phyloP scores from a whole-genome alignment of 2,888 invertebrate species.

The Orthosia incerta region DNA sequence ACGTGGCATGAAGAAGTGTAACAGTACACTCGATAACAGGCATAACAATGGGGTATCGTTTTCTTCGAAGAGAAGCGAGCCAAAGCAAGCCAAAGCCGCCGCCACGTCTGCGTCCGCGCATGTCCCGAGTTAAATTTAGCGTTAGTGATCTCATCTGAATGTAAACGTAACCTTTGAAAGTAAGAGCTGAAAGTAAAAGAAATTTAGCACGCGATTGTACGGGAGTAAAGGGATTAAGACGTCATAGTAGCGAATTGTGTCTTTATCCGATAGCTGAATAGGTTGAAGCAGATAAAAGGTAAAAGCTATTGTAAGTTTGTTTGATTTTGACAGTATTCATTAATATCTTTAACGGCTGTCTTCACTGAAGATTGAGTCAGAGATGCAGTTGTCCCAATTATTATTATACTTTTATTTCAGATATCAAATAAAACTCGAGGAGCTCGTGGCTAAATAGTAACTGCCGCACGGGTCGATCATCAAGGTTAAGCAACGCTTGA shows the following conservation, averaged over 20 bases:
- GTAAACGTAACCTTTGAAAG: conserved; percentile 75
- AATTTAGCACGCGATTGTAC: conserved; percentile 54
- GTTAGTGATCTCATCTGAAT: conserved; percentile 87
- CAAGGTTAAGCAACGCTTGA: no score
- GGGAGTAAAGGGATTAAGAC: conserved; percentile 52
- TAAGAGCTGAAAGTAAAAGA: conserved; percentile 76
- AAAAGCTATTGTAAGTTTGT: no score
- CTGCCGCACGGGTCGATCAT: no score
- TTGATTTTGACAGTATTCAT: no score
- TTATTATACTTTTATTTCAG: no score
- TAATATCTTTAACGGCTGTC: no score
- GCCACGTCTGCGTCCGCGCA: conserved; percentile 77
- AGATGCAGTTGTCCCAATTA: no score
- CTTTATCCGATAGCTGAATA: background rate
- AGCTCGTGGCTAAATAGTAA: no score
- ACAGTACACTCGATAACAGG: conserved; percentile 86
- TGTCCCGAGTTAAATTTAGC: conserved; percentile 88
- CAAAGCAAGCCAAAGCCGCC: conserved; percentile 78
- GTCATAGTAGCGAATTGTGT: conserved; percentile 15
- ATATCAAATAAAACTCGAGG: no score
- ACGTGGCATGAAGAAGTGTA: conserved; percentile 85
- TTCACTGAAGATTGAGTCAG: no score
- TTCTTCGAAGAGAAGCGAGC: conserved; percentile 79
- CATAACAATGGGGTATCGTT: conserved; percentile 88
- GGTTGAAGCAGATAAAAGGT: background rate